Base-by-base conservation (phyloP, 2,888 invertebrate genomes). In the Drosophila anomalata region DNA sequence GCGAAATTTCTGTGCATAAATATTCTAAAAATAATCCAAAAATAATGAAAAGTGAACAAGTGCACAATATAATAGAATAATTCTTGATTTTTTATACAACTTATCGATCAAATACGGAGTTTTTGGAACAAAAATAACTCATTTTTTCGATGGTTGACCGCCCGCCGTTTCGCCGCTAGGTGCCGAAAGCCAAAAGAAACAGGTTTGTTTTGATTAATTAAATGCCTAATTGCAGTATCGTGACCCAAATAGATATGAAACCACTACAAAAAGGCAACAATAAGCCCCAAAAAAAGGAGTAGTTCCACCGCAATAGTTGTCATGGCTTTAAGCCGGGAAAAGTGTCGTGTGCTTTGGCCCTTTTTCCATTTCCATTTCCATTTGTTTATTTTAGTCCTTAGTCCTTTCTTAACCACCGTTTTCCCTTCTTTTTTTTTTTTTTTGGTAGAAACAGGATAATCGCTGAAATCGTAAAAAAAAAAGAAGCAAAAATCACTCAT, bases 31-130 rank as follows among this genome's bases (percentile, higher is more conserved):
- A 80, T 79, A 77, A 31, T 60, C 33, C 14, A 59, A 50, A 55
- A 22, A 51, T 39, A 39, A 69, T 17, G 17, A 51, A 69, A 69
- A 73, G 71, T 73, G 67, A 58, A 73, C 65, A 73, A 71, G 67
- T 73, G 67, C 58, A 54, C 33, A 53, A 65, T 47, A 58, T 29
- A 36, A 36, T 24, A 36, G 6, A 51, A 24, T 22, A 47, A 31
- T 53, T 33, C n/a, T 7, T 61, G 4, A 52, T 59, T 59, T 50
- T 68, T 74, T 52, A 73, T 73, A 73, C 51, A 73, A 61, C 71
- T 79, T 83, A 83, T 83, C 83, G 86, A 87, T 78, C 88, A 83
- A 83, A 83, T 83, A 87, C 60, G 75, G 78, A 71, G 62, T 48
- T 73, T 48, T 67, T 63, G 56, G 9, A 48, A 41, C 71, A 46